Evolutionary conservation across 1,140 invertebrate species (phyloP), one percentile per base, ranked within the genome.

Genomic region (Zeugodacus cucurbitae): DNA sequence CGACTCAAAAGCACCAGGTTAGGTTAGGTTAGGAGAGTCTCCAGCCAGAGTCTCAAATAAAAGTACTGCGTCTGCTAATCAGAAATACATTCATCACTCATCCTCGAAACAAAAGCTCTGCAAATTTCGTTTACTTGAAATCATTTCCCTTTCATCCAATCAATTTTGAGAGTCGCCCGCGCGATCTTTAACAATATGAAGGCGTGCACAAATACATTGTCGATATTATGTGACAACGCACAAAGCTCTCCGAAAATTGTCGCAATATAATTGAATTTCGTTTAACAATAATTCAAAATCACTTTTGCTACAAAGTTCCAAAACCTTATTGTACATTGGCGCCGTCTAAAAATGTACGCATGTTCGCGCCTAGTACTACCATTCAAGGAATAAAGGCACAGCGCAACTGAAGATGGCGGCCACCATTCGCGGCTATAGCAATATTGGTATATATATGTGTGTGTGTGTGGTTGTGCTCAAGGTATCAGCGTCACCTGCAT

Each of bases 271-370:
- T 74, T 74, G 67, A 74, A 74, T 74, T 74, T 41, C 67, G 17
- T 74, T 74, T 74, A 41, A 74, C 67, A 74, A 74, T 74, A 74
- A 74, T 74, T 74, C 34, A 74, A 74, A 74, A 74, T 22, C 34
- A 20, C 32, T 74, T 74, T 6, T 37, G 5, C 34, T 74, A 74
- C 67, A 74, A 74, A 67, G 62, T 32, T 22, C 17, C 17, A n/a
- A 74, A 74, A 74, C 41, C 4, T 32, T 41, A n/a, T n/a, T n/a
- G n/a, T n/a, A 6, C 37, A n/a, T 41, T 74, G 32, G 14, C 37
- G 34, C 1, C 20, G 8, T 20, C 34, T 10, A 37, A 74, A 41
- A 37, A 74, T 41, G 17, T 74, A 17, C 29, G 62, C 62, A 34
- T 26, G 34, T 29, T 54, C 29, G 29, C 1, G 11, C 64, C 14